Conservation (phyloP, 2,888 invertebrate genomes). For the Mimachlamys varia region DNA sequence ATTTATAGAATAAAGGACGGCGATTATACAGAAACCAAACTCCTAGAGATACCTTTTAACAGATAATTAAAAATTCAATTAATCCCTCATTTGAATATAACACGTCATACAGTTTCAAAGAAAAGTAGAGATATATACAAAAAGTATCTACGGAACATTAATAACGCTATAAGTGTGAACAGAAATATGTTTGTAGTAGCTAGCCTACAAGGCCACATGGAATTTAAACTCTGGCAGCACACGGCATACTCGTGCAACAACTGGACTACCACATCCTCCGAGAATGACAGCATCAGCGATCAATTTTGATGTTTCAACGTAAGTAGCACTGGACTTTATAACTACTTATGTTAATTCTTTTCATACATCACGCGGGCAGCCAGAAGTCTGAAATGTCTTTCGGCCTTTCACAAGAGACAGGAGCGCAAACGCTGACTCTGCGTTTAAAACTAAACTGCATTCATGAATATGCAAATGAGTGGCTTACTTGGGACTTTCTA, state of each 20-base stretch:
- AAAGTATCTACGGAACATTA: no score
- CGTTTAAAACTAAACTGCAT: conserved; percentile 19
- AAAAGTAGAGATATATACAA: no score
- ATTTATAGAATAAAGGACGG: no score
- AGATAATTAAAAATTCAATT: no score
- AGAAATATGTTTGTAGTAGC: no score
- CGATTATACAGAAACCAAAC: no score
- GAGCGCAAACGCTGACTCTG: background rate
- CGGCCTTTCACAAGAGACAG: background rate
- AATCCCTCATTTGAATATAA: no score
- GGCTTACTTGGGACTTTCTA: background rate
- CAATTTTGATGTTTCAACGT: conserved; percentile 4
- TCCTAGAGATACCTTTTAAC: no score
- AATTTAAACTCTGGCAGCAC: background rate
- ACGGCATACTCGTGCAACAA: background rate
- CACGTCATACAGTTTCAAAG: no score
- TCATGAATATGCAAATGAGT: conserved; percentile 25
- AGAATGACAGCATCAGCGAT: background rate
- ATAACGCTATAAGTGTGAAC: no score
- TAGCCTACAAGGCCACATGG: no score
- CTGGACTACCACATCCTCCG: background rate
- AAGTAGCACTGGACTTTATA: background rate
- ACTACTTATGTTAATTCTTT: background rate
- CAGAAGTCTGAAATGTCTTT: background rate
- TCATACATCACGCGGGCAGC: background rate